phyloP scores from a whole-genome alignment of 1,140 invertebrate species.

The Chlorops oryzae region DNA sequence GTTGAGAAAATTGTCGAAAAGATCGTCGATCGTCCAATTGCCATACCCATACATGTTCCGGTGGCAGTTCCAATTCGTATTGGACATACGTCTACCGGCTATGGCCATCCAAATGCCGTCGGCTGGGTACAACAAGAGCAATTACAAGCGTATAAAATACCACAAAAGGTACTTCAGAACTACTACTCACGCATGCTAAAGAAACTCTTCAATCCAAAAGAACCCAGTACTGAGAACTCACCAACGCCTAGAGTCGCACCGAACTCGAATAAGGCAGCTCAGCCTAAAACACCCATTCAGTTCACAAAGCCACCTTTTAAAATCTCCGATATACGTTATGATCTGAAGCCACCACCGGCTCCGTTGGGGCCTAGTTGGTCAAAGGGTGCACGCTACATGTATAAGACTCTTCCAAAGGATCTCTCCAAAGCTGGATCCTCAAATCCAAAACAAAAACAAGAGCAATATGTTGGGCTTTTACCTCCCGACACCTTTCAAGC shows the following conservation, averaged over 20 bases:
- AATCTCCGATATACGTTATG: conserved; percentile 33
- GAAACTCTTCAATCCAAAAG: no score
- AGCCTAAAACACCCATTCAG: not conserved
- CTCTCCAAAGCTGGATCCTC: conserved; percentile 22
- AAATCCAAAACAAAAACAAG: not conserved
- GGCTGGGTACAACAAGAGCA: conserved; percentile 8
- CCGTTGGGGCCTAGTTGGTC: conserved; percentile 28
- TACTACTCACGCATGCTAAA: conserved; percentile 41
- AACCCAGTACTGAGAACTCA: conserved; percentile 19
- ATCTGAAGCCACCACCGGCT: conserved; percentile 36
- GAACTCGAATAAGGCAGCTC: conserved; percentile 24
- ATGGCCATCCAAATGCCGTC: conserved; percentile 24
- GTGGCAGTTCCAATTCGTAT: conserved; percentile 47
- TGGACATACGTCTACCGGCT: conserved; percentile 19
- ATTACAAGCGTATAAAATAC: conserved; percentile 23
- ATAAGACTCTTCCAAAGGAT: conserved; percentile 37
- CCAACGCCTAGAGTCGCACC: conserved; percentile 29
- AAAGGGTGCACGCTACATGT: conserved; percentile 36
- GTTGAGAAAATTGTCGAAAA: conserved; percentile 54
- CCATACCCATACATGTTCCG: conserved; percentile 46
- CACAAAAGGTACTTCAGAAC: conserved; percentile 35
- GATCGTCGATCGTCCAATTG: conserved; percentile 51
- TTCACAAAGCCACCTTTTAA: conserved; percentile 19
- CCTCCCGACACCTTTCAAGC: not conserved
- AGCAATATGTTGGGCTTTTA: no score